Evolutionary conservation across 2,888 invertebrate species (phyloP), one percentile per base, ranked within the genome.

Genomic region (Drosophila multiciliata): DNA sequence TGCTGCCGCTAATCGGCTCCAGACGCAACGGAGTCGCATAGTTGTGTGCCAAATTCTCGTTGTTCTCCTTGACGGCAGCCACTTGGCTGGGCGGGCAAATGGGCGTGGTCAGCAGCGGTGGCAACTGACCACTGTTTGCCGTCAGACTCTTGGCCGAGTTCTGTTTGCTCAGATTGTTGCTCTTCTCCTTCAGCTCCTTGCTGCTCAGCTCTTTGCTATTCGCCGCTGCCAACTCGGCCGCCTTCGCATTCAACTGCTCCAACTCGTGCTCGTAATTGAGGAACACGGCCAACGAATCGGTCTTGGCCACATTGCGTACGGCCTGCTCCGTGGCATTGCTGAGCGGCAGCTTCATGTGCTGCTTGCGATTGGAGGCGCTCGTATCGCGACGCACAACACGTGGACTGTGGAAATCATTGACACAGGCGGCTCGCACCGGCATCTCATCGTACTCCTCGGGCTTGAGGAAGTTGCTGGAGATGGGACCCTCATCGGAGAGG

Each of bases 381-480:
- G 91, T 90, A 62, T 93, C 93, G 15, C 92, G 91, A 17, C 92
- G 88, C 0, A 92, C 80, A 1, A 93, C 91, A n/a, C 92, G 86
- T 0, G 92, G 92, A 81, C 91, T 91, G 45, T 92, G 92, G 64
- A 92, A 93, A 68, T 93, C 93, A 66, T 93, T 93, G 53, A 90
- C 92, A 63, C 93, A 93, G 7, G 91, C 93, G 3, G 93, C 91
- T 53, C 93, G 91, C 1, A 93, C 93, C 0, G 93, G 93, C 92
- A 93, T 93, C 78, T 93, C 93, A 55, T 93, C 93, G 60, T 89
- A 93, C 66, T 93, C 93, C 73, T 93, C 93, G 1, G 93, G 92
- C 71, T 93, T 93, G 17, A 93, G 87, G 68, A 93, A 93, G 68
- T 92, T 93, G 3, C 82, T 90, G 0, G 93, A 93, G 66, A 93